A percentile compares a stretch with the other conserved stretches of the same genome.
Conservation (phyloP, 1,140 invertebrate genomes). For the Diprion similis region DNA sequence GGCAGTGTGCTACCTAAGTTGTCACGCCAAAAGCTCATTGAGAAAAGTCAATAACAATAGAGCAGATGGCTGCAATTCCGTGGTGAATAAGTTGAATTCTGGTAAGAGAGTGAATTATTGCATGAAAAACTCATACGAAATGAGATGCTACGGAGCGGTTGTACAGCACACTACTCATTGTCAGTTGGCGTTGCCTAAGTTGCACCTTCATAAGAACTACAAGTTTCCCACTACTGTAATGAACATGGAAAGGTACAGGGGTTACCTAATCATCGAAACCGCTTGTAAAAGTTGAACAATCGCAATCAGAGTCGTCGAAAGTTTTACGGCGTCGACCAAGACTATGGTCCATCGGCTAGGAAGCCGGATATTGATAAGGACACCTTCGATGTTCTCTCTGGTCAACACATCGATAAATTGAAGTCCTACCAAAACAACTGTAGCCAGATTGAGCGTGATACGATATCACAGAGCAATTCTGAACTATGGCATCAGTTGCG, state of each 20-base stretch:
- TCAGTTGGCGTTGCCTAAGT: neutral
- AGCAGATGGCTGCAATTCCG: slow-evolving; percentile 46
- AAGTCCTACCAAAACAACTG: too few species aligned
- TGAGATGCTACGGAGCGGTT: slow-evolving; percentile 36
- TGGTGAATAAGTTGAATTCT: slow-evolving; percentile 42
- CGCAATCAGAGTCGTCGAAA: too few species aligned
- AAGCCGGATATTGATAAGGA: too few species aligned
- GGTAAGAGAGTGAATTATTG: slow-evolving; percentile 47
- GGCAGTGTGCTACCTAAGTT: neutral
- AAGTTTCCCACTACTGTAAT: neutral
- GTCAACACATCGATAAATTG: too few species aligned
- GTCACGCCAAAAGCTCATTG: slow-evolving; percentile 33
- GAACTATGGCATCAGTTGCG: neutral
- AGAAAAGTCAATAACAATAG: slow-evolving; percentile 47
- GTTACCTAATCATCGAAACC: neutral
- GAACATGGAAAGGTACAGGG: slow-evolving; percentile 1
- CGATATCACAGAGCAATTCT: too few species aligned
- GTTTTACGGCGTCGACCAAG: too few species aligned
- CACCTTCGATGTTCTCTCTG: too few species aligned
- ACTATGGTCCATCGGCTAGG: too few species aligned
- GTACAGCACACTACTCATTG: slow-evolving; percentile 33
- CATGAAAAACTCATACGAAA: slow-evolving; percentile 32
- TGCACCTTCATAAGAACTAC: neutral
- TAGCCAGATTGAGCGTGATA: too few species aligned
- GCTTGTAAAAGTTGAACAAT: too few species aligned